Evolutionary conservation across 2,888 invertebrate species (phyloP), one percentile per base, ranked within the genome.

Genomic region (Abscondita cerata): DNA sequence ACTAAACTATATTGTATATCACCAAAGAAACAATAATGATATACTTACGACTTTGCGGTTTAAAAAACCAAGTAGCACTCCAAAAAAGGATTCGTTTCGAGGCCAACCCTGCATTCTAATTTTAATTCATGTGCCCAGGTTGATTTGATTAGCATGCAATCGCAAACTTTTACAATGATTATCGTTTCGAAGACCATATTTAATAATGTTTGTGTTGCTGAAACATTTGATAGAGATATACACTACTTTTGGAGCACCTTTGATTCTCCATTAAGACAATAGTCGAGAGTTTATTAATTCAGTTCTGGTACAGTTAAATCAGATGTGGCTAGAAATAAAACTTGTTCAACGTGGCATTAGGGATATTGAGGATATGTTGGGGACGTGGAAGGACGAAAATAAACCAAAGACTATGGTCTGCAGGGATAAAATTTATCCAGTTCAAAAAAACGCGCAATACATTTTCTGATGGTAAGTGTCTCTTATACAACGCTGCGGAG

Each of bases 321-420:
- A 2, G 9, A 38, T 52, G 52, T 52, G 20, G 52, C 19, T 18
- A 9, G 52, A 20, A 4, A 2, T 52, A 12, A 52, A 38, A 52
- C 9, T 38, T 40, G 52, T 52, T 5, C 52, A 38, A 9, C 38
- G 52, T 18, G 40, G 16, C 19, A 18, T 15, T 16, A 36, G 16
- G 20, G 38, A 52, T n/a, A 50, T 18, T 12, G 6, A 12, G 34
- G 38, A 38, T 38, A n/a, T 6, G 38, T n/a, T 6, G 38, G n/a
- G n/a, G n/a, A n/a, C n/a, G n/a, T n/a, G n/a, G n/a, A n/a, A n/a
- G n/a, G n/a, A n/a, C n/a, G n/a, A n/a, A n/a, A n/a, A n/a, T n/a
- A n/a, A n/a, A n/a, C n/a, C n/a, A n/a, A n/a, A n/a, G n/a, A n/a
- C n/a, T n/a, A n/a, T n/a, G n/a, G n/a, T n/a, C n/a, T n/a, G n/a